Evolutionary conservation across 2,888 invertebrate genomes (phyloP).

Genomic region (Piscicola geometra): DNA sequence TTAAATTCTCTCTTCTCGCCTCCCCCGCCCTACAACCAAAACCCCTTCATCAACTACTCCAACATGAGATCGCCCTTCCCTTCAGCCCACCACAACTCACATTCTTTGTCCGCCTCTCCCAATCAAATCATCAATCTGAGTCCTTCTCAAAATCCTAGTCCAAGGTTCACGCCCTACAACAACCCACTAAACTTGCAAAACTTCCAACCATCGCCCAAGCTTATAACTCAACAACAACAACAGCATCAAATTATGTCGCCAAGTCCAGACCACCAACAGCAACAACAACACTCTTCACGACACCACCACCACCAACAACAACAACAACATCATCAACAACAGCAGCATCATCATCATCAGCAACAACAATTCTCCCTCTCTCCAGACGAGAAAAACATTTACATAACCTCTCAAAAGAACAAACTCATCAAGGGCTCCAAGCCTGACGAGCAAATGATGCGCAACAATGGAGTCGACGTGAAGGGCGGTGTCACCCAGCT

Average conservation of each 20-base stretch:
- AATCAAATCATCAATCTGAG: constrained; percentile 27
- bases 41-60: constrained; percentile 28
- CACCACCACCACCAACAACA: constrained; percentile 8
- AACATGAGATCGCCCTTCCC: constrained; percentile 13
- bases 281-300: neutral
- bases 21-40: constrained; percentile 31
- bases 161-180: constrained; percentile 4
- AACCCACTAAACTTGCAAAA: constrained; percentile 13
- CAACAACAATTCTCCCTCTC: neutral
- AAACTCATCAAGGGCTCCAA: constrained; percentile 25
- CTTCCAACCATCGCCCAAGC: constrained; percentile 25
- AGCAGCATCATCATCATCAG: constrained; percentile 9
- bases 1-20: constrained; percentile 15
- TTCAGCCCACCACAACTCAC: constrained; percentile 11
- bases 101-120: constrained; percentile 14
- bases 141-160: constrained; percentile 30
- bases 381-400: constrained; percentile 18
- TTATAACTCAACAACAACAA: neutral
- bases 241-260: neutral
- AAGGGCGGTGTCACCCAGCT: neutral
- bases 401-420: constrained; percentile 18
- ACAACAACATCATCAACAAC: neutral
- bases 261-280: neutral
- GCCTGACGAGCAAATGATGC: constrained; percentile 8
- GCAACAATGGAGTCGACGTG: no score